Conservation (phyloP, 2,113 vertebrate species). For the Gulo gulo region DNA sequence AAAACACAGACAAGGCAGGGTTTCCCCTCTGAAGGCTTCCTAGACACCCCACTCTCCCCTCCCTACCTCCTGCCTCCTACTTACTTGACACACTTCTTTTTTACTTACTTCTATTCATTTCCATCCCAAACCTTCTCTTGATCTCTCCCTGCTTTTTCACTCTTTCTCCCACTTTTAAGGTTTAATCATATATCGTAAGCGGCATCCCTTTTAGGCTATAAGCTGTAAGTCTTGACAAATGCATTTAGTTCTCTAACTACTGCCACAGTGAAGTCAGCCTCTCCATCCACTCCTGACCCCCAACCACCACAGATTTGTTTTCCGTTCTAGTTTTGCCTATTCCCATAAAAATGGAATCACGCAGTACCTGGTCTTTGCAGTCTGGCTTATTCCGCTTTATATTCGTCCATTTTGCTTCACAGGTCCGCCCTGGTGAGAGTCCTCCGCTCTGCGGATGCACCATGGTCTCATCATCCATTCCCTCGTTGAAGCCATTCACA, state of each 20-base stretch:
- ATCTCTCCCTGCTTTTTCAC: neutral
- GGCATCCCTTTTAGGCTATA: neutral
- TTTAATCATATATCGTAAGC: neutral
- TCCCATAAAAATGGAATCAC: neutral
- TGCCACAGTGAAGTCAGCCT: neutral
- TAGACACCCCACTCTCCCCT: accelerated
- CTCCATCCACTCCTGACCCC: neutral
- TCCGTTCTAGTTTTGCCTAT: neutral
- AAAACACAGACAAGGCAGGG: neutral
- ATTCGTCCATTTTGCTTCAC: neutral
- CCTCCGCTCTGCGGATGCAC: neutral
- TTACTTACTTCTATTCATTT: neutral
- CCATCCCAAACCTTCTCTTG: neutral
- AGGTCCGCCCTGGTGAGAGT: neutral
- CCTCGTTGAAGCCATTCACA: neutral
- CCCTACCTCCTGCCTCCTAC: neutral
- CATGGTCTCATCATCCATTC: neutral
- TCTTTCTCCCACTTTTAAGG: neutral
- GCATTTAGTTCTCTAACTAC: neutral
- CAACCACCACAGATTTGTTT: neutral
- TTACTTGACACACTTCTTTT: neutral
- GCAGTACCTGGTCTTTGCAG: neutral
- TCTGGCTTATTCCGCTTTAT: neutral
- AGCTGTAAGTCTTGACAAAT: neutral
- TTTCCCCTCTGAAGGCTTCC: neutral